Evolutionary conservation across 2,113 vertebrate species (phyloP).

Genomic region (Mustela lutreola): DNA sequence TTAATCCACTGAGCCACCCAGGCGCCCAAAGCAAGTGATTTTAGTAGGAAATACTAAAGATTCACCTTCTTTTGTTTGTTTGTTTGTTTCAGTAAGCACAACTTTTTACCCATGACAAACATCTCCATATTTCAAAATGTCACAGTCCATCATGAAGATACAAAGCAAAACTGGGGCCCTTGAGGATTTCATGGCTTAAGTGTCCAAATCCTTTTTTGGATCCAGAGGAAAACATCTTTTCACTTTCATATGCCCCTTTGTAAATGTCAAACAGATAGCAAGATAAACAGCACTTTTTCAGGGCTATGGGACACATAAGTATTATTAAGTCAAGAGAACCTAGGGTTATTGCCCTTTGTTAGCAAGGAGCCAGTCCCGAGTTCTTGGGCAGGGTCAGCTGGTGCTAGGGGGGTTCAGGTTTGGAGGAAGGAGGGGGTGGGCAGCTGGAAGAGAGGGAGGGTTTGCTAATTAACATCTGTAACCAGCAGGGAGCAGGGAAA

Average conservation of each 20-base stretch:
- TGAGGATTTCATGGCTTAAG: neutral
- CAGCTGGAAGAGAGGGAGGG: neutral
- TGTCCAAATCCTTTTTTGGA: neutral
- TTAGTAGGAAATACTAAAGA: neutral
- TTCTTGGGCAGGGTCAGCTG: neutral
- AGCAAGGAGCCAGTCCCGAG: neutral
- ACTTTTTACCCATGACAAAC: neutral
- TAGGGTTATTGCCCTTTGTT: neutral
- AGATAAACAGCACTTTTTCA: neutral
- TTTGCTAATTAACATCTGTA: neutral
- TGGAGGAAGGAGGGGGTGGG: neutral
- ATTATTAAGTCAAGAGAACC: neutral
- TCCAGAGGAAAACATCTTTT: neutral
- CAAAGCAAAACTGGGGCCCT: neutral
- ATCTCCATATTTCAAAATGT: neutral
- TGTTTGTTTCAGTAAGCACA: neutral
- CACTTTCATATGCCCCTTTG: neutral
- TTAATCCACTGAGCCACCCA: no score
- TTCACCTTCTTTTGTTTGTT: neutral
- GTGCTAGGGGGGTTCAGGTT: neutral
- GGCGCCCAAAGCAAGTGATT: neutral
- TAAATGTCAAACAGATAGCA: neutral
- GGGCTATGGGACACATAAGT: neutral
- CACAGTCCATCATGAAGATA: neutral
- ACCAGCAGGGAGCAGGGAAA: neutral